Evolutionary conservation across 1,140 invertebrate species (phyloP).

Genomic region (Eriosoma lanigerum): DNA sequence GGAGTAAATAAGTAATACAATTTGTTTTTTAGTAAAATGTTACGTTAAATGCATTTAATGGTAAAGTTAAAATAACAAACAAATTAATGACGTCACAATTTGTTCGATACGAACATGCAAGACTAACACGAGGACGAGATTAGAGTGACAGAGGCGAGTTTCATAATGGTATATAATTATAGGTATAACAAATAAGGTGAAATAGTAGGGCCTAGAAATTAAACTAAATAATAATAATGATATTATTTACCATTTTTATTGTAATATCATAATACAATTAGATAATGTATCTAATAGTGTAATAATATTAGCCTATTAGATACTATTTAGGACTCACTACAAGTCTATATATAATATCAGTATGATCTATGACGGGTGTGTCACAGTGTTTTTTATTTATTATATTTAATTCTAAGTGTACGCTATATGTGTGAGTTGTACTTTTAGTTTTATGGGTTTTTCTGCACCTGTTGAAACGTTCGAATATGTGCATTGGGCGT

Average conservation of each 20-base stretch:
- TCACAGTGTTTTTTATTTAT: constrained; percentile 30
- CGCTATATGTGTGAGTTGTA: constrained; percentile 20
- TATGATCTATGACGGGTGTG: constrained; percentile 47
- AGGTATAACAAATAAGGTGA: constrained; percentile 22
- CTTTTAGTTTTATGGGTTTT: neutral
- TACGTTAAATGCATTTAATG: neutral
- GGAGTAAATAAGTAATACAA: neutral
- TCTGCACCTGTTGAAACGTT: constrained; percentile 40
- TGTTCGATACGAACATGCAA: constrained; percentile 33
- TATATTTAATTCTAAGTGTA: constrained; percentile 21
- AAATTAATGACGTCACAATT: constrained; percentile 15
- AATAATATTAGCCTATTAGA: constrained; percentile 8
- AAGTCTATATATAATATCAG: constrained; percentile 12
- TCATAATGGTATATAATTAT: neutral
- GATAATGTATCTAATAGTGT: constrained; percentile 5
- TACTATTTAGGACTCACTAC: constrained; percentile 32
- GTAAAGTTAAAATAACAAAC: constrained; percentile 10
- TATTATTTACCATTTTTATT: too few relatives aligned
- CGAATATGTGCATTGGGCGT: neutral
- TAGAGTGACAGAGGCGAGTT: constrained; percentile 37
- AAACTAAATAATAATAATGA: neutral
- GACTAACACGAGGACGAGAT: constrained; percentile 24
- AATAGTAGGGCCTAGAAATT: neutral
- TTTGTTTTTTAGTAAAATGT: neutral
- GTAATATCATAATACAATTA: neutral